A percentile compares a stretch with the other conserved stretches of the same genome.
Conservation (phyloP, 2,113 vertebrate species). For the Rana temporaria region DNA sequence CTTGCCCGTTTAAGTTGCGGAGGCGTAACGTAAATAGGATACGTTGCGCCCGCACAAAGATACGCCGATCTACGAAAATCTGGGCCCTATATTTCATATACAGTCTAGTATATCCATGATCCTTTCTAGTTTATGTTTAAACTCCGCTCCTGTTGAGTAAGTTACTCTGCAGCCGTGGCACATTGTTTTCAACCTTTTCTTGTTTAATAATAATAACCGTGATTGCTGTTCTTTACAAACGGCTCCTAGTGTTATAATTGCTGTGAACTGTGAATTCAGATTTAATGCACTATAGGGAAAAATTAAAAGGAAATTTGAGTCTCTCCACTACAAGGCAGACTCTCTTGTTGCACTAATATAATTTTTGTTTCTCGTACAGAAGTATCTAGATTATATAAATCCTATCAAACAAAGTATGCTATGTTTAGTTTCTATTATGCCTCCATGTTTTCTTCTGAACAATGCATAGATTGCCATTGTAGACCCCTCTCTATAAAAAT, state of each 20-base stretch:
- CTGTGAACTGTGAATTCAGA: constrained; percentile 28
- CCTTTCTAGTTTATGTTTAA: not conserved
- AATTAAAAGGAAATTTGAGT: constrained; percentile 22
- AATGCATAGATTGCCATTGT: no score
- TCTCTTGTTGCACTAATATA: not conserved
- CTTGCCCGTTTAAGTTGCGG: no score
- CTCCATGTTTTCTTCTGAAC: no score
- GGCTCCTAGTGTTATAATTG: constrained; percentile 33
- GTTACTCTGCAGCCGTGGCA: not conserved
- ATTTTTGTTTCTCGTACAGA: not conserved
- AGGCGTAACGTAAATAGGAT: no score
- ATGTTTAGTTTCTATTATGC: no score
- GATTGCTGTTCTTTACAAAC: constrained; percentile 13
- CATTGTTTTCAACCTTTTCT: constrained; percentile 9
- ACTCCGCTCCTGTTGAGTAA: not conserved
- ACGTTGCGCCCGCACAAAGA: no score
- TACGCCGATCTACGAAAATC: no score
- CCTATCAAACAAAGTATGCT: no score
- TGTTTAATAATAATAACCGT: constrained; percentile 34
- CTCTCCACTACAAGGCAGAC: not conserved
- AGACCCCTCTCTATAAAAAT: no score
- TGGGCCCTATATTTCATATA: not conserved
- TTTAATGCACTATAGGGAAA: constrained; percentile 7
- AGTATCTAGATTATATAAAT: no score
- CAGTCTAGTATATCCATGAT: not conserved